Evolutionary conservation across 2,888 invertebrate species (phyloP).

Genomic region (Drosophila helvetica): DNA sequence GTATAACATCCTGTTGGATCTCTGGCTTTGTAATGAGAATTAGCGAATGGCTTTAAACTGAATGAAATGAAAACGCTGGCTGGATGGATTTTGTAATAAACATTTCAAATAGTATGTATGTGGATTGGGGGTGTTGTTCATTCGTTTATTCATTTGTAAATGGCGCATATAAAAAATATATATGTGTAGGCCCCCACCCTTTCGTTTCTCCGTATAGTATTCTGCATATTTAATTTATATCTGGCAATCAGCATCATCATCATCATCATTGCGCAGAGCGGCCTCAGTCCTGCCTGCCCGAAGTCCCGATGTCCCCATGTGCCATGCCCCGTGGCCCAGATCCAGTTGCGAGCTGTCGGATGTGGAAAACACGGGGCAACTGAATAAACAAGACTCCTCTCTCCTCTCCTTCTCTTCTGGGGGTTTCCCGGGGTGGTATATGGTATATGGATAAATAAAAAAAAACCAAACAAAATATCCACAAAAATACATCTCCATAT

Average conservation of each 20-base stretch:
- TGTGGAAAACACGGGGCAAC: slow-evolving; percentile 39
- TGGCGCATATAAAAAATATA: slow-evolving; percentile 65
- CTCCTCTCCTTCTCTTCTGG: slow-evolving; percentile 46
- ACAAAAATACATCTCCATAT: slow-evolving; percentile 49
- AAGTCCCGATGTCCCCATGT: slow-evolving; percentile 35
- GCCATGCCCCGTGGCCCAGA: slow-evolving; percentile 15
- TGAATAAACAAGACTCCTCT: slow-evolving; percentile 56
- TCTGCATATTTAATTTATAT: slow-evolving; percentile 76
- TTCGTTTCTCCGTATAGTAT: too few species aligned
- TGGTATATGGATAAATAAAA: neutral
- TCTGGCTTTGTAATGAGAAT: neutral
- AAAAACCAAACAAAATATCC: slow-evolving; percentile 51
- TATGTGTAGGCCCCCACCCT: slow-evolving; percentile 29
- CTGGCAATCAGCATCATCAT: slow-evolving; percentile 72
- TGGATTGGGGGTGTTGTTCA: slow-evolving; percentile 45
- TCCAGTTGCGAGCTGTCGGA: slow-evolving; percentile 6
- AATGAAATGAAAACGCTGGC: neutral
- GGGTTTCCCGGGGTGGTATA: slow-evolving; percentile 42
- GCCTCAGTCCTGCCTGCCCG: slow-evolving; percentile 67
- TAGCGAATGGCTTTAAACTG: slow-evolving; percentile 12
- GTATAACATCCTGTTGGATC: slow-evolving; percentile 28
- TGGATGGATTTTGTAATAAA: neutral
- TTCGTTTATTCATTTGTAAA: slow-evolving; percentile 77
- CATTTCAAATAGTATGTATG: slow-evolving; percentile 44
- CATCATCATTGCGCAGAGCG: slow-evolving; percentile 57